Conservation (phyloP, 2,113 vertebrate species). For the Neofelis nebulosa region DNA sequence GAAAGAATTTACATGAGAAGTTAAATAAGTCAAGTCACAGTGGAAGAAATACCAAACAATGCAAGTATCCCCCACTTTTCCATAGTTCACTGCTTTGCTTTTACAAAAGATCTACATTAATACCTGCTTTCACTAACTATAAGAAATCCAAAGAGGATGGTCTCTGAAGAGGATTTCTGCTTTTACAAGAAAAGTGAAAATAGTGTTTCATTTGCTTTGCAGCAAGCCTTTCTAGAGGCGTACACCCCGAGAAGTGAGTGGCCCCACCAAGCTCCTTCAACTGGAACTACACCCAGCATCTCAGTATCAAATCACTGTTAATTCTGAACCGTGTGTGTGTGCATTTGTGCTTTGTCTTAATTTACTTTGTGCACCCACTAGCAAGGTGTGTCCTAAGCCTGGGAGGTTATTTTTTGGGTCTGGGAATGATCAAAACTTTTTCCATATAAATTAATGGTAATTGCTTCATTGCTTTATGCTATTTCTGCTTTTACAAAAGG, state of each 20-base stretch:
- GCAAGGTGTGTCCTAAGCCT: neutral
- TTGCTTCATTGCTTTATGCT: neutral
- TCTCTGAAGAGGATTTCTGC: neutral
- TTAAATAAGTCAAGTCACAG: conserved; percentile 14
- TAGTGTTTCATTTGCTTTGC: neutral
- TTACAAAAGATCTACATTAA: neutral
- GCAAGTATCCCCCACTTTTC: neutral
- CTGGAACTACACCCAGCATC: neutral
- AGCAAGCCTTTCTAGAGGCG: neutral
- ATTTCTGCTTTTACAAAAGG: neutral
- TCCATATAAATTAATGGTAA: neutral
- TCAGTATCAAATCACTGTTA: neutral
- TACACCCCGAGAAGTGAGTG: neutral
- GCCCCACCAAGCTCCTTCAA: neutral
- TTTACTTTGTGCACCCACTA: neutral
- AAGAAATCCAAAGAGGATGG: neutral
- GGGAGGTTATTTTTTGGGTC: neutral
- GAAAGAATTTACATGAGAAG: neutral
- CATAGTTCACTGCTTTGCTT: neutral
- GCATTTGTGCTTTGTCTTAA: neutral
- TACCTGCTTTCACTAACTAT: neutral
- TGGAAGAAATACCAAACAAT: neutral
- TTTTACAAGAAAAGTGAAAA: neutral
- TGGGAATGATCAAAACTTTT: neutral
- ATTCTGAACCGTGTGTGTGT: neutral